Evolutionary conservation across 53 echinoderm and acorn worm species (phyloP).

Genomic region (Luidia sarsii): DNA sequence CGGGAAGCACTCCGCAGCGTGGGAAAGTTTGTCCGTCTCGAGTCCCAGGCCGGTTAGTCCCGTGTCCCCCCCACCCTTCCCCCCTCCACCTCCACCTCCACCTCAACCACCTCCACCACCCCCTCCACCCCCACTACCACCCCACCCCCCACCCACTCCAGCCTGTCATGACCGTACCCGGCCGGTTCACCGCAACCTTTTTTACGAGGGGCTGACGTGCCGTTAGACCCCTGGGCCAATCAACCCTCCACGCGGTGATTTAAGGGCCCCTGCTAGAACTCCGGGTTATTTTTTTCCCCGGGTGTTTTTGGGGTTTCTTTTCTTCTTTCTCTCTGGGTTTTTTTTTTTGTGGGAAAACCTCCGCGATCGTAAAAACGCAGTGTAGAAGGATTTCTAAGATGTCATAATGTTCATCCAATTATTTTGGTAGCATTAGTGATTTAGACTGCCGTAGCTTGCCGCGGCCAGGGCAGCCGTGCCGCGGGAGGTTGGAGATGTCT

Average conservation of each 20-base stretch:
- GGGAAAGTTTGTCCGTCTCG: constrained; percentile 39
- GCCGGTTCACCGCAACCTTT: constrained; percentile 51
- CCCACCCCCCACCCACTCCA: too few relatives aligned
- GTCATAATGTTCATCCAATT: constrained; percentile 49
- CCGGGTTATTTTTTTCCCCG: neutral
- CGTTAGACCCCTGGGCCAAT: constrained; percentile 37
- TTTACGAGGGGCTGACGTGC: constrained; percentile 23
- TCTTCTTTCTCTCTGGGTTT: neutral
- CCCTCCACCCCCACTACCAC: too few relatives aligned
- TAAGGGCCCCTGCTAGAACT: neutral
- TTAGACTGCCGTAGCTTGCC: constrained; percentile 13
- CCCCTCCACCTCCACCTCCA: too few relatives aligned
- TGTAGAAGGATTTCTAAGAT: constrained; percentile 13
- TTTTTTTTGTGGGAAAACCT: too few relatives aligned
- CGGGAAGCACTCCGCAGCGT: too few relatives aligned
- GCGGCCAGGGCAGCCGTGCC: neutral
- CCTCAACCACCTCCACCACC: too few relatives aligned
- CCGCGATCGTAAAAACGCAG: neutral
- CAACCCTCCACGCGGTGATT: constrained; percentile 39
- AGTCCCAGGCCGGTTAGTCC: constrained; percentile 21
- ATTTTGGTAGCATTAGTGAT: constrained; percentile 49
- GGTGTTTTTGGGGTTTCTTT: neutral
- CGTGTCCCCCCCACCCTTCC: constrained; percentile 44
- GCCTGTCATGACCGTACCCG: constrained; percentile 73
- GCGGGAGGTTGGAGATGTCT: too few relatives aligned